Conservation (phyloP, 1,140 invertebrate species). For the Rhopalosiphum padi region DNA sequence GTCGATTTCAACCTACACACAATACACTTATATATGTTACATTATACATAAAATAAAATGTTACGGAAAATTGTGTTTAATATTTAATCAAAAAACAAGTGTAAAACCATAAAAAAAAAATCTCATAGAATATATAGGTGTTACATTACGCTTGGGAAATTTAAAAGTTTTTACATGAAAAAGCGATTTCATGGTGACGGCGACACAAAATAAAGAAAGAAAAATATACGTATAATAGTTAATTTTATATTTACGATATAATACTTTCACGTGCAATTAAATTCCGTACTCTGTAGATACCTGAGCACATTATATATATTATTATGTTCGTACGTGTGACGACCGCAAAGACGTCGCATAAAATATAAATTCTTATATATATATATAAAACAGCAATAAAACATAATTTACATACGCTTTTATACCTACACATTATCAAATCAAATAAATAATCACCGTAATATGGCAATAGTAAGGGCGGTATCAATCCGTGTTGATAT, state of each 20-base stretch:
- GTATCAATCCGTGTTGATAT: neutral
- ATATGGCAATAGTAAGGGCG: neutral
- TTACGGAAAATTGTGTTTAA: conserved; percentile 9
- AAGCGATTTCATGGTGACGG: conserved; percentile 23
- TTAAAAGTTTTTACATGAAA: conserved; percentile 42
- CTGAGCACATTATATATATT: neutral
- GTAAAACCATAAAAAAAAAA: conserved; percentile 22
- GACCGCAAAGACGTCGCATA: neutral
- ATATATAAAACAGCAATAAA: neutral
- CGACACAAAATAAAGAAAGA: neutral
- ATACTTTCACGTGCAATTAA: conserved; percentile 12
- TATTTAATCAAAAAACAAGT: conserved; percentile 41
- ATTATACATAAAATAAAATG: neutral
- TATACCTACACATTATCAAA: neutral
- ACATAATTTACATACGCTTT: neutral
- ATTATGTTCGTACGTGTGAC: neutral
- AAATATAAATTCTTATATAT: neutral
- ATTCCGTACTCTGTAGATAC: neutral
- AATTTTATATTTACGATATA: neutral
- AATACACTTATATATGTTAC: neutral
- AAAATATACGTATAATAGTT: neutral
- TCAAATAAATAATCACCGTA: neutral
- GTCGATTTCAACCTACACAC: neutral
- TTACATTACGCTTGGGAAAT: conserved; percentile 45
- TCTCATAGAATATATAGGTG: neutral